Percentiles rank a stretch among this genome's conserved stretches.
Evolutionary conservation across 1,140 invertebrate species (phyloP).

Genomic region (Drosophila willistoni): DNA sequence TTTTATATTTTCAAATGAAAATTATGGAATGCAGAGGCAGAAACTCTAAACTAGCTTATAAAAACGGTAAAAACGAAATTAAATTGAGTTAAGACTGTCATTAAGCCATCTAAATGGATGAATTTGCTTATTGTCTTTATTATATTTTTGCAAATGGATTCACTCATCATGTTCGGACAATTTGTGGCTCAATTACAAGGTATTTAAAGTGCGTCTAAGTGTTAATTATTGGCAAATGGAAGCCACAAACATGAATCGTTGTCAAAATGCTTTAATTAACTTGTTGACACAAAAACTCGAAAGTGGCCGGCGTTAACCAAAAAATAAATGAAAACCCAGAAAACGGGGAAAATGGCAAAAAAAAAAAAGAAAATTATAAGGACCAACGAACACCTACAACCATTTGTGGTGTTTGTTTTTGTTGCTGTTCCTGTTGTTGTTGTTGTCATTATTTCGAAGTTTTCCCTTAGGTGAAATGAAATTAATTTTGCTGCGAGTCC

Average conservation of each 20-base stretch:
- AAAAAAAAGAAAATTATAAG: slow-evolving; percentile 15
- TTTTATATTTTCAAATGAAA: too few species aligned
- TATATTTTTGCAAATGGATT: too few species aligned
- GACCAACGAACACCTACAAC: slow-evolving; percentile 27
- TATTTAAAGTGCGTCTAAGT: neutral
- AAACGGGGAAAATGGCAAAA: neutral
- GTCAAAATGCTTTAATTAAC: slow-evolving; percentile 78
- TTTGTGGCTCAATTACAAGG: neutral
- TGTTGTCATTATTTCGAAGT: slow-evolving; percentile 6
- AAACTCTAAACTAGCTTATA: too few species aligned
- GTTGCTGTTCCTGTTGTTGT: slow-evolving; percentile 5
- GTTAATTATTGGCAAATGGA: neutral
- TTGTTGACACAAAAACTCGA: slow-evolving; percentile 69
- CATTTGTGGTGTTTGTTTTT: slow-evolving; percentile 26
- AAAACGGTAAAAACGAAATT: too few species aligned
- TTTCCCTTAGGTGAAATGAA: slow-evolving; percentile 66
- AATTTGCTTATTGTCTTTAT: too few species aligned
- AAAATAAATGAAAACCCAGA: slow-evolving; percentile 7
- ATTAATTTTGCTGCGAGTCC: slow-evolving; percentile 52
- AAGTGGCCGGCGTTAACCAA: slow-evolving; percentile 17
- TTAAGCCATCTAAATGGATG: too few species aligned
- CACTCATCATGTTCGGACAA: too few species aligned
- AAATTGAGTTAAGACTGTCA: too few species aligned
- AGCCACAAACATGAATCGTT: slow-evolving; percentile 62
- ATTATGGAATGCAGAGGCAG: too few species aligned